Evolutionary conservation across 2,113 vertebrate species (phyloP), one percentile per base, ranked within the genome.

Genomic region (Spermophilus dauricus): DNA sequence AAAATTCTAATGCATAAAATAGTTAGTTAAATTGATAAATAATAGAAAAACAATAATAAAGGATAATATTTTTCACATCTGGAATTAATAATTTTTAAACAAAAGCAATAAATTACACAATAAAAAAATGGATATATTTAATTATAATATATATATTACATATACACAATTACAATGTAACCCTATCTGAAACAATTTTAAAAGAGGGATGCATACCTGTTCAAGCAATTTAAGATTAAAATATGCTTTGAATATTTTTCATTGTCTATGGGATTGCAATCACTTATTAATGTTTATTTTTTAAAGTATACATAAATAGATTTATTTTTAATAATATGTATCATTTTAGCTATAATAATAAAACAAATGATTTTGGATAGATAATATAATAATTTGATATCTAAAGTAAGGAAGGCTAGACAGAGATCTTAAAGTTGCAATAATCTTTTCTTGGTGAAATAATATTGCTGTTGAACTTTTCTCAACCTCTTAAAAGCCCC

Each of bases 1-100:
- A 92, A 90, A 94, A 90, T 84, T 72, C 86, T 10, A 89, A 92
- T 84, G 1, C 28, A 87, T 75, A 72, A 85, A 76, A 45, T 5
- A 88, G 69, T 4, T 5, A 88, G 69, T 4, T 56, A 72, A 56
- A 28, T 58, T 86, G 30, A 86, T 51, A 80, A 94, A 94, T 58
- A 11, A 58, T 37, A 92, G 45, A 91, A 84, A 88, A 93, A 34
- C 1, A 95, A 22, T 39, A n/a, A 45, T 39, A 65, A 78, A 28
- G 16, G 8, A 78, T 17, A 84, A 32, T 58, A 63, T 34, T 87
- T 94, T 93, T 70, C 30, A 92, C 20, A n/a, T 89, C 16, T 28
- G 8, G 6, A 17, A 81, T 84, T 10, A 86, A 81, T 53, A 61
- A 86, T 78, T 88, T 92, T 67, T 8, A 96, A 93, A 88, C 18